Conservation (phyloP, 1,140 invertebrate genomes). For the Cherax destructor region DNA sequence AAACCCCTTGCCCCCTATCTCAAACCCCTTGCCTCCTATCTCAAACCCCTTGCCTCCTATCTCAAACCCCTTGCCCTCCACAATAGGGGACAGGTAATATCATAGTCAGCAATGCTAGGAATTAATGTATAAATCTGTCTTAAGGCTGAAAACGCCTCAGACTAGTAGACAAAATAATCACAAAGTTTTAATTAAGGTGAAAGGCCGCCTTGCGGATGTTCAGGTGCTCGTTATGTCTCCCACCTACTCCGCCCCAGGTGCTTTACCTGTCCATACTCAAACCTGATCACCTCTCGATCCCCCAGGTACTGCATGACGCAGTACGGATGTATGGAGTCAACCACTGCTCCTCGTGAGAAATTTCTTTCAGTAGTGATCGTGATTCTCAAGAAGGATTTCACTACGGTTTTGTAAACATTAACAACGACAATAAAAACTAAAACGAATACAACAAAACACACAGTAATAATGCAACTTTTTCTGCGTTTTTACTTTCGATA, state of each 20-base stretch:
- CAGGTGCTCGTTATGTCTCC: neutral
- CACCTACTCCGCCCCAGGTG: neutral
- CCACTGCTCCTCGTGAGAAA: too few species aligned
- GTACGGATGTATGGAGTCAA: too few species aligned
- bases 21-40: neutral
- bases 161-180: constrained; percentile 37
- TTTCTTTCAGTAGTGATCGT: too few species aligned
- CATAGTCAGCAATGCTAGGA: constrained; percentile 26
- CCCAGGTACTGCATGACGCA: too few species aligned
- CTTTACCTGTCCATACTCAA: constrained; percentile 16
- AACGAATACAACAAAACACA: too few species aligned
- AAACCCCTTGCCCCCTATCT: neutral
- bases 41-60: neutral
- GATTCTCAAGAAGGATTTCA: too few species aligned
- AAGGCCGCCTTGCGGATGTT: constrained; percentile 14
- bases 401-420: too few species aligned
- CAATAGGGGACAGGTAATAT: constrained; percentile 26
- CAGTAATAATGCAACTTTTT: too few species aligned
- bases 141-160: constrained; percentile 42
- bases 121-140: constrained; percentile 54
- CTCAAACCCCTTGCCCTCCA: neutral
- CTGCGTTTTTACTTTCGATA: too few species aligned
- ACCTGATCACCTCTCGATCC: neutral
- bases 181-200: constrained; percentile 57
- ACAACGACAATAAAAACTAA: too few species aligned